phyloP scores from a whole-genome alignment of 2,113 vertebrate genomes.

The Actinemys pallida region DNA sequence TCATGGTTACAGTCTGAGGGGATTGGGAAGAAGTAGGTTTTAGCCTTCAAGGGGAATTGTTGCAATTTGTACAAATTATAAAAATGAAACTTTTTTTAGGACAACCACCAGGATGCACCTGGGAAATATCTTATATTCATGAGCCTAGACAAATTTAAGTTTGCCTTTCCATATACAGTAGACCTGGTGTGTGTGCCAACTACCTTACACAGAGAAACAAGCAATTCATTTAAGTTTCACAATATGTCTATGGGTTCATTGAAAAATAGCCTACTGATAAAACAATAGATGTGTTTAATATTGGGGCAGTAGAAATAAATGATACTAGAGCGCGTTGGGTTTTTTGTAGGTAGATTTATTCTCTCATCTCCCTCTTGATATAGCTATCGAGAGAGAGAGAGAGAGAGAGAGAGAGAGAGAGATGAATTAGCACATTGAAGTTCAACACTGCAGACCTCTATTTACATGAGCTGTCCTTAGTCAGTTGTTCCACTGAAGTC shows the following conservation, averaged over 20 bases:
- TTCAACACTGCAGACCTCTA: not conserved
- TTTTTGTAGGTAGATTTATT: too few relatives aligned
- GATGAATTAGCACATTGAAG: not conserved
- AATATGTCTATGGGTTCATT: not conserved
- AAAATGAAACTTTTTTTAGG: not conserved
- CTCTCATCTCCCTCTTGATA: too few relatives aligned
- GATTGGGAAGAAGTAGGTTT: not conserved
- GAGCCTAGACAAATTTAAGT: not conserved
- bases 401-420: too few relatives aligned
- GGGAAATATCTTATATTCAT: accelerated
- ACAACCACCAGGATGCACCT: not conserved
- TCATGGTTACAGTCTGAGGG: not conserved
- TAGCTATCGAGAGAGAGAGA: too few relatives aligned
- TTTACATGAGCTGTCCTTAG: not conserved
- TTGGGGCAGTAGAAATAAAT: not conserved
- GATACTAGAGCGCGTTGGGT: not conserved
- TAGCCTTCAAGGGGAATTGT: not conserved
- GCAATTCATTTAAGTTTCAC: too few relatives aligned
- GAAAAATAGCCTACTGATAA: not conserved
- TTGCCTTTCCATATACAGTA: accelerated
- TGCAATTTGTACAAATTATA: not conserved
- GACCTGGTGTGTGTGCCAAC: accelerated
- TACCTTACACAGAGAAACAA: not conserved
- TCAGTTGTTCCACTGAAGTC: not conserved
- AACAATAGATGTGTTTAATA: not conserved